These are phyloP conservation scores for Acanthis flammea DNA, from an alignment of 2,797 vertebrate genomes.

Conservation along the genomic window DNA sequence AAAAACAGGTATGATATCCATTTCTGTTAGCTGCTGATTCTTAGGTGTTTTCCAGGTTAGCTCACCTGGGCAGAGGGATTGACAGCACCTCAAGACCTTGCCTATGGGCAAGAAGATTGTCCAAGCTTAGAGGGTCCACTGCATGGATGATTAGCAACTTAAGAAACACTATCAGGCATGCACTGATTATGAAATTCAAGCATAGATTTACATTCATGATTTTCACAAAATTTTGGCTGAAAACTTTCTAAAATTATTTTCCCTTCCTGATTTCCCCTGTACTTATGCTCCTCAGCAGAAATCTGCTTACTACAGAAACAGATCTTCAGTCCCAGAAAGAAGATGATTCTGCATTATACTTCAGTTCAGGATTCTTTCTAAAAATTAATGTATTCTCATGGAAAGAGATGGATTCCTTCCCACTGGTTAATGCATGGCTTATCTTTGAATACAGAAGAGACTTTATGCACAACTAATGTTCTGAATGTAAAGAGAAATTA, in stretches of 20 bases:
- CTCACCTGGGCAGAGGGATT: background rate
- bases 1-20: background rate
- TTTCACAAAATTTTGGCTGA: background rate
- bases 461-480: background rate
- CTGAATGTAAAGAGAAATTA: background rate
- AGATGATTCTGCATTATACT: background rate
- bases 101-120: background rate
- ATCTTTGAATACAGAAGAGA: background rate
- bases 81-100: background rate
- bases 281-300: background rate
- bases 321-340: background rate
- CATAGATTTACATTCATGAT: background rate
- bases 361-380: background rate
- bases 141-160: background rate
- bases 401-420: background rate
- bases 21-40: background rate
- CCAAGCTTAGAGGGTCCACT: background rate
- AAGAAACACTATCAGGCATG: background rate
- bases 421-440: background rate
- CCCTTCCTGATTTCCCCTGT: accelerated
- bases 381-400: background rate
- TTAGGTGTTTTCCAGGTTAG: background rate
- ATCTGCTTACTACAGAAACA: background rate
- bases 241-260: background rate
- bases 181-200: background rate